These are phyloP conservation scores for Drosophila peninsularis DNA, from an alignment of 2,888 invertebrate species.

Conservation along the genomic window DNA sequence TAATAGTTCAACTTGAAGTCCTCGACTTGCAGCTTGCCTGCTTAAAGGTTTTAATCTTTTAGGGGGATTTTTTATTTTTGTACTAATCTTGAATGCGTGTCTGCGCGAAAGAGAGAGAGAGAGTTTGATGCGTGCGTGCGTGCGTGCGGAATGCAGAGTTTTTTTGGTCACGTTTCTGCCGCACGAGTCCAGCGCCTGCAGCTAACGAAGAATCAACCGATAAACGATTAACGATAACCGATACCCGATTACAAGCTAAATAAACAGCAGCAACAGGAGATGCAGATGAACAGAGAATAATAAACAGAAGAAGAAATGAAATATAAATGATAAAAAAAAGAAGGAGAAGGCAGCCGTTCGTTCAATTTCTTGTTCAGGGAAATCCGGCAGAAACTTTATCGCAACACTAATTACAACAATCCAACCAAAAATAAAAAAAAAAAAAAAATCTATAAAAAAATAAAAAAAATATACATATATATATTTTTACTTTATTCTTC, in stretches of 20 bases:
- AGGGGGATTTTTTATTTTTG: background rate
- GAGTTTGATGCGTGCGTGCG: background rate
- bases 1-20: background rate
- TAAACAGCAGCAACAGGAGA: slow-evolving; percentile 34
- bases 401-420: slow-evolving; percentile 83
- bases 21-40: background rate
- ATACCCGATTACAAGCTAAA: slow-evolving; percentile 22
- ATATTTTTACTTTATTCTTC: slow-evolving; percentile 85
- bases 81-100: background rate
- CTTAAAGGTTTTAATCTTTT: background rate
- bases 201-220: slow-evolving; percentile 31
- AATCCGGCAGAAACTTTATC: slow-evolving; percentile 64
- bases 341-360: slow-evolving; percentile 44
- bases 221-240: slow-evolving; percentile 27
- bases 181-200: slow-evolving; percentile 31
- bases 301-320: slow-evolving; percentile 19
- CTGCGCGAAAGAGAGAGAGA: background rate
- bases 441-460: slow-evolving; percentile 66
- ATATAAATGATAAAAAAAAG: slow-evolving; percentile 29
- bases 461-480: slow-evolving; percentile 68
- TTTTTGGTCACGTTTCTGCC: slow-evolving; percentile 81
- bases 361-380: slow-evolving; percentile 49
- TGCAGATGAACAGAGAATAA: slow-evolving; percentile 26
- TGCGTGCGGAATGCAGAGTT: slow-evolving; percentile 74
- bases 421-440: slow-evolving; percentile 63